Evolutionary conservation across 2,797 vertebrate species (phyloP).

Genomic region (Manis javanica): DNA sequence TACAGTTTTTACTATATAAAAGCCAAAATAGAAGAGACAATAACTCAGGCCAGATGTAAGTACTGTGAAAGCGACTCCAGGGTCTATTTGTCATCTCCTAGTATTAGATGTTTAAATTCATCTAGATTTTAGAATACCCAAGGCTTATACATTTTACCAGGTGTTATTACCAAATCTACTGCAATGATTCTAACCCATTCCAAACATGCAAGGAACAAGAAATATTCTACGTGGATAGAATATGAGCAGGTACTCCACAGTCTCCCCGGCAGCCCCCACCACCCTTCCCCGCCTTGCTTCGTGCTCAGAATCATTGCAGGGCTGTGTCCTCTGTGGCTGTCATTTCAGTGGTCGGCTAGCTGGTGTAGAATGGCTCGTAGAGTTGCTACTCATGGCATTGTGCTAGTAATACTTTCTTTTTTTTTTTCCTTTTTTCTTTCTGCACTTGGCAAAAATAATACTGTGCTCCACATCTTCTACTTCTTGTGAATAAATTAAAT

Average conservation of each 20-base stretch:
- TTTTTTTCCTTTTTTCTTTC: neutral
- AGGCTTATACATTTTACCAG: slow-evolving; percentile 80
- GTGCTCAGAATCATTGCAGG: slow-evolving; percentile 89
- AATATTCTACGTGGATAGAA: slow-evolving; percentile 89
- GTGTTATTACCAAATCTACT: slow-evolving; percentile 80
- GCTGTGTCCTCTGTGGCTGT: slow-evolving; percentile 86
- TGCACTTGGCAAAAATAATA: slow-evolving; percentile 65
- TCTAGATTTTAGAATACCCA: slow-evolving; percentile 78
- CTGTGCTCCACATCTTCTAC: slow-evolving; percentile 53
- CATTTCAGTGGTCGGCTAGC: slow-evolving; percentile 85
- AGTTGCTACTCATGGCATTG: neutral
- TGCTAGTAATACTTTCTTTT: slow-evolving; percentile 53
- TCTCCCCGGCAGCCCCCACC: slow-evolving; percentile 73
- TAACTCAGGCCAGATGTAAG: slow-evolving; percentile 96
- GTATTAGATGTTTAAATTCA: slow-evolving; percentile 64
- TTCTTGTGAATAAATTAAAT: slow-evolving; percentile 11
- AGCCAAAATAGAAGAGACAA: slow-evolving; percentile 94
- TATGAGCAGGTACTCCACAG: slow-evolving; percentile 85
- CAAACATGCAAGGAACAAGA: slow-evolving; percentile 85
- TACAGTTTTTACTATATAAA: slow-evolving; percentile 99
- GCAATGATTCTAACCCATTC: slow-evolving; percentile 89
- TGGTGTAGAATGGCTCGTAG: slow-evolving; percentile 32
- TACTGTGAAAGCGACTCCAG: slow-evolving; percentile 82
- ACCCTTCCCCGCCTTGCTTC: slow-evolving; percentile 78
- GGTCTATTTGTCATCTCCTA: slow-evolving; percentile 63